phyloP scores from a whole-genome alignment of 2,797 vertebrate genomes.

The Argentina silus region DNA sequence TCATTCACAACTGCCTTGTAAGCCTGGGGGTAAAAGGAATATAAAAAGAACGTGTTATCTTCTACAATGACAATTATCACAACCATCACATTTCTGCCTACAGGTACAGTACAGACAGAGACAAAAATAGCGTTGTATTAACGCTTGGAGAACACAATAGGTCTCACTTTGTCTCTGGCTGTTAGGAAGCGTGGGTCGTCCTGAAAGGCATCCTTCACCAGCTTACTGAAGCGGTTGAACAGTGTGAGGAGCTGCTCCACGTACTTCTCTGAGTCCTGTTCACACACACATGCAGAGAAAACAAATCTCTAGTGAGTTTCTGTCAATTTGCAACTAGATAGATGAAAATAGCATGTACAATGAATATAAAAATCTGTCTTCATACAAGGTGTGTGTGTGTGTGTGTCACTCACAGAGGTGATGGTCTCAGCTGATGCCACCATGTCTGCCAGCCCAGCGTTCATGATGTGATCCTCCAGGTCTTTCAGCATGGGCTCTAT shows the following conservation, averaged over 20 bases:
- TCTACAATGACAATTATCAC: not conserved
- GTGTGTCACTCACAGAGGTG: constrained; percentile 90
- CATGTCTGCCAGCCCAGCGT: constrained; percentile 96
- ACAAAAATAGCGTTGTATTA: not conserved
- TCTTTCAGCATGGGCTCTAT: constrained; percentile 99
- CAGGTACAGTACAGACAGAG: not conserved
- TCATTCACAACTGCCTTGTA: constrained; percentile 99
- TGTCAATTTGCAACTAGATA: not conserved
- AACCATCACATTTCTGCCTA: not conserved
- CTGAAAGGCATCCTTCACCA: constrained; percentile 98
- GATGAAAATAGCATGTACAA: not conserved
- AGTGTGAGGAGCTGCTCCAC: constrained; percentile 97
- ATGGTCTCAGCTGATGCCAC: constrained; percentile 97
- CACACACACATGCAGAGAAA: constrained; percentile 47
- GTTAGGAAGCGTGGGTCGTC: constrained; percentile 98
- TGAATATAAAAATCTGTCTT: not conserved
- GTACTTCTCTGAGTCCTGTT: constrained; percentile 97
- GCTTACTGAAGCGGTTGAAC: constrained; percentile 98
- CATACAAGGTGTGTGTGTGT: not conserved
- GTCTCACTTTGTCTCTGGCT: constrained; percentile 93
- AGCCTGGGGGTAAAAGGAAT: constrained; percentile 74
- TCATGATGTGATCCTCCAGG: constrained; percentile 98
- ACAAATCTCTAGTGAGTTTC: not conserved
- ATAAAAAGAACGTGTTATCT: not conserved
- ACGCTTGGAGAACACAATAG: too few species aligned